Conservation (phyloP, 2,888 invertebrate genomes). For the Thumatha senex region DNA sequence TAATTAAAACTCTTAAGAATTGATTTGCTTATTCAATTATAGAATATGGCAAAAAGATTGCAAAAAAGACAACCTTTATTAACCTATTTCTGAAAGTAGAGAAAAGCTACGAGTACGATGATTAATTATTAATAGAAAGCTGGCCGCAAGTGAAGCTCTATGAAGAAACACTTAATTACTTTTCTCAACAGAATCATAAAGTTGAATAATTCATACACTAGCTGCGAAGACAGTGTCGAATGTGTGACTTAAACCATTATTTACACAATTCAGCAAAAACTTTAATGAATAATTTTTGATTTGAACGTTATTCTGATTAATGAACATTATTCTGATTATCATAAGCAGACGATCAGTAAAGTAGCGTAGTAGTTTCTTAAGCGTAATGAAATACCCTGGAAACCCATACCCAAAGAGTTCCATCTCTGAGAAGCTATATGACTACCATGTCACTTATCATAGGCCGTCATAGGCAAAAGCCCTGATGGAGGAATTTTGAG, state of each 20-base stretch:
- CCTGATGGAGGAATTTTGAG: too few species aligned
- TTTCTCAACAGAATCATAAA: slow-evolving; percentile 72
- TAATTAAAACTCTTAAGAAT: slow-evolving; percentile 47
- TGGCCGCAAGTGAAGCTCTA: slow-evolving; percentile 62
- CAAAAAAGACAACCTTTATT: slow-evolving; percentile 69
- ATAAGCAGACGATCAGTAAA: too few species aligned
- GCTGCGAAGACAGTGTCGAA: slow-evolving; percentile 52
- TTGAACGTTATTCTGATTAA: too few species aligned
- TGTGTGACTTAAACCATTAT: slow-evolving; percentile 44
- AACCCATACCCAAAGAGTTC: too few species aligned
- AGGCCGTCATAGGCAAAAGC: too few species aligned
- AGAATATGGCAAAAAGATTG: slow-evolving; percentile 58
- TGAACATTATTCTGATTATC: too few species aligned
- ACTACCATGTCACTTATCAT: too few species aligned
- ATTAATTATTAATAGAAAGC: slow-evolving; percentile 73
- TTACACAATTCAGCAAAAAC: slow-evolving; percentile 33
- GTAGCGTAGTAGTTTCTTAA: too few species aligned
- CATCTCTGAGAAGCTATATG: too few species aligned
- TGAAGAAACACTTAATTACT: slow-evolving; percentile 75
- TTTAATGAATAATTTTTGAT: too few species aligned
- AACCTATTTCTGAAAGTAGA: slow-evolving; percentile 68
- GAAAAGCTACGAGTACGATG: slow-evolving; percentile 62
- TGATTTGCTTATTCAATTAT: slow-evolving; percentile 69
- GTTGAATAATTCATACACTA: slow-evolving; percentile 66
- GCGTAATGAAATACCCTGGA: too few species aligned